Evolutionary conservation across 2,113 vertebrate species (phyloP).

Genomic region (Peromyscus leucopus): DNA sequence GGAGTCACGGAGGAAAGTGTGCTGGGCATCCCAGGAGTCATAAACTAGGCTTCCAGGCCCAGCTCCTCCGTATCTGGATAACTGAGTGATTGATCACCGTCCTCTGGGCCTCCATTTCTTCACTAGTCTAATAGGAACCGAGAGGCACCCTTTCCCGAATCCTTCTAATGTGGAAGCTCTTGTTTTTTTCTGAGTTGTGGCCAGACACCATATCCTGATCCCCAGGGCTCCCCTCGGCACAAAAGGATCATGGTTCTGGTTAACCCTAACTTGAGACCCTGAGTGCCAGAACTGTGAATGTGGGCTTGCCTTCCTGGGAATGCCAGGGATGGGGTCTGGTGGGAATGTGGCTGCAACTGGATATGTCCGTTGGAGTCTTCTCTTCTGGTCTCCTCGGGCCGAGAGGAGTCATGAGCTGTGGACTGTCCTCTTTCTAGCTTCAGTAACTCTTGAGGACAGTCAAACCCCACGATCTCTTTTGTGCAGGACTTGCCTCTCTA

Average conservation of each 20-base stretch:
- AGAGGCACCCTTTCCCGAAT: neutral
- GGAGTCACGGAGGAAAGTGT: neutral
- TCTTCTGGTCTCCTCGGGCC: neutral
- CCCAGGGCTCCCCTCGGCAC: neutral
- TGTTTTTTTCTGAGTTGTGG: neutral
- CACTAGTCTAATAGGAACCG: neutral
- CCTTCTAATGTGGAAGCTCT: neutral
- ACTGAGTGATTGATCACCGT: neutral
- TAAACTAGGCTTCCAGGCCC: neutral
- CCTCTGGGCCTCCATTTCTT: neutral
- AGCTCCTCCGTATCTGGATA: neutral
- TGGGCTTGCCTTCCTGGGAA: neutral
- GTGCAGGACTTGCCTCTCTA: neutral
- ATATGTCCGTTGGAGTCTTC: fast-evolving
- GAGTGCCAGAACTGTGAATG: neutral
- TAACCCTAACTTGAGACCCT: neutral
- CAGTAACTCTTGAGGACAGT: neutral
- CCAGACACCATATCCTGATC: neutral
- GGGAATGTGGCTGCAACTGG: neutral
- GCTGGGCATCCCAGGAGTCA: neutral
- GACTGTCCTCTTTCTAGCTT: neutral
- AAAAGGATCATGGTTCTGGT: neutral
- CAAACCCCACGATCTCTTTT: neutral
- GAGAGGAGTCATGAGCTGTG: neutral
- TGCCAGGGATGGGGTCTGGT: neutral